phyloP scores from a whole-genome alignment of 2,888 invertebrate species.

The Pristionchus mayeri region DNA sequence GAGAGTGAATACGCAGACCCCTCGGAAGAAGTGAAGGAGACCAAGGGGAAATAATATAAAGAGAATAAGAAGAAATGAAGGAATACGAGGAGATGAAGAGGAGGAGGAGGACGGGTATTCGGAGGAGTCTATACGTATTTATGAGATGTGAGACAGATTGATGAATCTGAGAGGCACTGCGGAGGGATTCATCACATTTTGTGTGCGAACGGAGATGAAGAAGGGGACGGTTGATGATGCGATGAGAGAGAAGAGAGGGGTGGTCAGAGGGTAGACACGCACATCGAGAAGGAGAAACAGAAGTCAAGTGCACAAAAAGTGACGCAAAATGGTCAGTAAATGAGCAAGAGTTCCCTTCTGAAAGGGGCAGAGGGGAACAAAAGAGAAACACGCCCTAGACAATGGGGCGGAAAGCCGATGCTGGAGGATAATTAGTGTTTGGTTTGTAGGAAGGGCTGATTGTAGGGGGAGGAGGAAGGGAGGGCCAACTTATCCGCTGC shows the following conservation, averaged over 20 bases:
- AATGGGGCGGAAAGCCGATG: constrained; percentile 16
- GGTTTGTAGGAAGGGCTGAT: neutral
- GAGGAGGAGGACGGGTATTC: neutral
- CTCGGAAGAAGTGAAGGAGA: neutral
- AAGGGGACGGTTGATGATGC: neutral
- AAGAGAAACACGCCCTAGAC: neutral
- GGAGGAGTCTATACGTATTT: constrained; percentile 30
- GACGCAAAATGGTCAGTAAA: neutral
- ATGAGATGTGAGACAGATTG: constrained; percentile 44
- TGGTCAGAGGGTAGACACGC: neutral
- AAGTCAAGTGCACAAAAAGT: neutral
- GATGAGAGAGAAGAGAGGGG: neutral
- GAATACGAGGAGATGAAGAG: neutral
- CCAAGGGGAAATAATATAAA: constrained; percentile 43
- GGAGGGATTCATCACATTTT: neutral
- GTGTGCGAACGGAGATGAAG: neutral
- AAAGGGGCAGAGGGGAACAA: neutral
- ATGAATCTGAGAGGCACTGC: constrained; percentile 17
- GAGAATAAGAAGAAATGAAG: constrained; percentile 41
- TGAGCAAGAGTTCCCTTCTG: neutral
- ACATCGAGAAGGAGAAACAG: neutral
- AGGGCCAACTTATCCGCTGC: constrained; percentile 26
- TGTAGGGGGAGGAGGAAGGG: neutral
- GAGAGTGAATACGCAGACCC: neutral
- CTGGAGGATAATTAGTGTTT: constrained; percentile 24